Percentiles rank a stretch among this genome's conserved stretches.
Evolutionary conservation across 30 jellyfish, hydroid and myxozoan species (phyloP).

Genomic region (Phacellophora camtschatica): DNA sequence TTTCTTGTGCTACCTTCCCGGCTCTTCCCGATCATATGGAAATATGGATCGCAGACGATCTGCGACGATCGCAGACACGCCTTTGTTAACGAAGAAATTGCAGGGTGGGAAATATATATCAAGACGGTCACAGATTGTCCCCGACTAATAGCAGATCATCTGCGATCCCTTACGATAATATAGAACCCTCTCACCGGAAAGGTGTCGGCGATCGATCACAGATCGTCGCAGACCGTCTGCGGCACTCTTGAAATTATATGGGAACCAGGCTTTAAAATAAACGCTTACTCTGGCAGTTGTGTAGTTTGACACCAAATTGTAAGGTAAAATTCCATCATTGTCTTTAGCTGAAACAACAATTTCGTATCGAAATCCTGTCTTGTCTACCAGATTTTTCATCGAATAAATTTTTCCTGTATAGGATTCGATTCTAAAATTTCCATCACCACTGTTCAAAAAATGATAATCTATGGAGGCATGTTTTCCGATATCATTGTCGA

Average conservation of each 20-base stretch:
- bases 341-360: conserved; percentile 44
- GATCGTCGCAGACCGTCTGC: no score
- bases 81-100: no score
- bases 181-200: background rate
- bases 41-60: no score
- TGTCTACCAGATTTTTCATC: conserved; percentile 21
- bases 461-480: conserved; percentile 28
- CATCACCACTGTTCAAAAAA: conserved; percentile 38
- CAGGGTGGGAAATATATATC: no score
- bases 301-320: conserved; percentile 22
- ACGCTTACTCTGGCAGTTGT: conserved; percentile 70
- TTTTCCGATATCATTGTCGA: conserved; percentile 31
- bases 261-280: no score
- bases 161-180: background rate
- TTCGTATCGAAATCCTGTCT: conserved; percentile 39
- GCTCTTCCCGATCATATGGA: no score
- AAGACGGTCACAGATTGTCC: no score
- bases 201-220: background rate
- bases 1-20: no score
- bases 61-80: no score
- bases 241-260: no score
- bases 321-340: conserved; percentile 48
- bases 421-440: conserved; percentile 22
- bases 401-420: conserved; percentile 39
- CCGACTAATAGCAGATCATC: background rate